phyloP scores from a whole-genome alignment of 2,888 invertebrate genomes.

The Aromia moschata region DNA sequence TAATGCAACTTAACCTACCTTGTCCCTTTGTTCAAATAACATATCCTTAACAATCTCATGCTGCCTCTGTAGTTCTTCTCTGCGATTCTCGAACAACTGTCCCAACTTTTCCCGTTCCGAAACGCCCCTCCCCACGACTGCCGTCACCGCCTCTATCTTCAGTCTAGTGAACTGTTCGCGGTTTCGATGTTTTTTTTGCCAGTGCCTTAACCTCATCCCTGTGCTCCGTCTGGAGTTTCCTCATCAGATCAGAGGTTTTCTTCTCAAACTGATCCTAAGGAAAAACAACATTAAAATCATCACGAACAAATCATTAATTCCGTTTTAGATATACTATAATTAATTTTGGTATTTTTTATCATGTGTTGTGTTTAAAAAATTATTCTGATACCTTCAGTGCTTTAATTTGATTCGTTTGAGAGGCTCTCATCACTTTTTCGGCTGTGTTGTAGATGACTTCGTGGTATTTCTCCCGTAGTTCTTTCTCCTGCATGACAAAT shows the following conservation, averaged over 20 bases:
- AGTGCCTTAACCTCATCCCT: constrained; percentile 89
- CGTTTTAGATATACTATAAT: too few species aligned
- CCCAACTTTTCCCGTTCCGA: constrained; percentile 85
- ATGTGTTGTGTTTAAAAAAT: too few species aligned
- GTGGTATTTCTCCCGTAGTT: constrained; percentile 85
- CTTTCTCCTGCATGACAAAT: constrained; percentile 76
- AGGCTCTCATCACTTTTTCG: constrained; percentile 81
- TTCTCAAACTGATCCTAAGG: constrained; percentile 71
- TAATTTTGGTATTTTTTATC: neutral
- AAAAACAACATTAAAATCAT: constrained; percentile 6
- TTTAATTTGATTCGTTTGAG: constrained; percentile 85
- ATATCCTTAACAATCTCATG: constrained; percentile 80
- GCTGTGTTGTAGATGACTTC: constrained; percentile 78
- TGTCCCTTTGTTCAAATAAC: constrained; percentile 73
- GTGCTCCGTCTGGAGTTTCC: constrained; percentile 81
- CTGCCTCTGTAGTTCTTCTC: constrained; percentile 77
- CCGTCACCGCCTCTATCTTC: constrained; percentile 83
- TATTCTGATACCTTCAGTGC: constrained; percentile 68
- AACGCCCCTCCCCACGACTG: constrained; percentile 89
- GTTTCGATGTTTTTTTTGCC: constrained; percentile 87
- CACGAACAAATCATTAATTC: neutral
- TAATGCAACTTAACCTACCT: constrained; percentile 67
- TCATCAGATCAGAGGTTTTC: constrained; percentile 79
- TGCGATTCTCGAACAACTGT: constrained; percentile 78
- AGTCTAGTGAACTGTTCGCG: constrained; percentile 89